Percentiles rank a stretch among this genome's conserved stretches.
phyloP scores from a whole-genome alignment of 53 echinoderm and acorn worm genomes.

The Mesocentrotus franciscanus region DNA sequence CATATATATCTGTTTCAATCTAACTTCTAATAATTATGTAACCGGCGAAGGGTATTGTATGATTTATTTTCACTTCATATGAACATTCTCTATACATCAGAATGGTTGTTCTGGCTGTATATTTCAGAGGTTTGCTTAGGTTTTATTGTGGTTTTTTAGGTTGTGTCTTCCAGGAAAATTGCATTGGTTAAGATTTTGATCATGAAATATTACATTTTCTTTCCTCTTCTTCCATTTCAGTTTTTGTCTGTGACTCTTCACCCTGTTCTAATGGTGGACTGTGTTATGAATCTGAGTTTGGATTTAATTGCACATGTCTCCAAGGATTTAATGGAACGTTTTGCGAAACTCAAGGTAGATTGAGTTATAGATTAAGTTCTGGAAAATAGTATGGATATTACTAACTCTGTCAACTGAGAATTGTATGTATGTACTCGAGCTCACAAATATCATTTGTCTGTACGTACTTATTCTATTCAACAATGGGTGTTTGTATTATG shows the following conservation, averaged over 20 bases:
- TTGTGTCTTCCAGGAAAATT: background rate
- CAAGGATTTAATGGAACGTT: conserved; percentile 44
- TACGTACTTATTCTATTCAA: too few relatives aligned
- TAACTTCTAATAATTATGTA: background rate
- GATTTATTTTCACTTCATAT: background rate
- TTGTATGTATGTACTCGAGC: too few relatives aligned
- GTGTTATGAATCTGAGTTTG: conserved; percentile 45
- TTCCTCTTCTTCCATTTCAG: background rate
- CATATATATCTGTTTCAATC: background rate
- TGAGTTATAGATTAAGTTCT: too few relatives aligned
- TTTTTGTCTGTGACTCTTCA: background rate
- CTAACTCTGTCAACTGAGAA: too few relatives aligned
- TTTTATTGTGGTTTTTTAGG: too few relatives aligned
- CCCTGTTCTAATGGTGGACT: conserved; percentile 57
- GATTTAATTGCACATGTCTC: conserved; percentile 60
- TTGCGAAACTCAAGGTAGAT: conserved; percentile 39
- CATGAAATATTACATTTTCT: background rate
- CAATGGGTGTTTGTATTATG: too few relatives aligned
- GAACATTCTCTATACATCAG: background rate
- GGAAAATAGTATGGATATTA: too few relatives aligned
- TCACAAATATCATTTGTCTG: too few relatives aligned
- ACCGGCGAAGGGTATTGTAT: too few relatives aligned
- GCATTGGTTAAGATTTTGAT: background rate
- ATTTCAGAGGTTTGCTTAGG: too few relatives aligned
- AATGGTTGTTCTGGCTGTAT: too few relatives aligned